Base-by-base conservation (phyloP, 2,888 invertebrate genomes). In the Thereva nobilitata region DNA sequence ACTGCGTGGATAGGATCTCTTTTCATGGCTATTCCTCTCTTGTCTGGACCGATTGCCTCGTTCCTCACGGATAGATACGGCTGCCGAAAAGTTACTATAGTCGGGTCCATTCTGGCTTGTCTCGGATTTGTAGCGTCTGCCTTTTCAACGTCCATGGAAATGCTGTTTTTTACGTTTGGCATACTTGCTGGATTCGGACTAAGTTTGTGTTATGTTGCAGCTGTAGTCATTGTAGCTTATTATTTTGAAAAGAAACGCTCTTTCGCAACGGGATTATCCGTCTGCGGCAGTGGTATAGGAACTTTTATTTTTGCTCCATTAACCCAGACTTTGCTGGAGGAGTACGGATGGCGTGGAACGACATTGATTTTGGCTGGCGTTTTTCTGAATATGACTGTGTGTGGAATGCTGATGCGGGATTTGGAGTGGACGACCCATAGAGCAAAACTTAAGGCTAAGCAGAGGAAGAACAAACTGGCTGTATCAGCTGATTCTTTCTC, bases 1-100 rank as follows among this genome's bases (percentile, higher is more conserved):
- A 95, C 95, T 0, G 92, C 95, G 3, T 91, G 92, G 90, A 91
- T 95, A 69, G 94, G 93, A 3, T 91, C 93, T 63, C 83, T 96
- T 59, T 94, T 96, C 78, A 92, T 95, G 87, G 92, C 95, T 49
- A 91, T 95, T 86, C 95, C 96, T 5, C 83, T 96, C 68, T 79
- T 93, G 8, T 90, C 92, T 0, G 93, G 93, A 0, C 94, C 94
- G 0, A 86, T 94, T 63, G 93, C 93, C 52, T 91, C 91, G 74
- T 90, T 91, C 74, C 82, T 93, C 47, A 92, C 92, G 5, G 92
- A 93, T 78, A 84, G 91, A 65, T 91, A 91, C 77, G 94, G 93
- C 40, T 94, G 93, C 76, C 85, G 91, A 45, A 85, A 86, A 68
- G 88, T 92, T 69, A 90, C 92, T 40, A 89, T 93, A 70, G 86